phyloP scores from a whole-genome alignment of 1,140 invertebrate species.

The Plodia interpunctella region DNA sequence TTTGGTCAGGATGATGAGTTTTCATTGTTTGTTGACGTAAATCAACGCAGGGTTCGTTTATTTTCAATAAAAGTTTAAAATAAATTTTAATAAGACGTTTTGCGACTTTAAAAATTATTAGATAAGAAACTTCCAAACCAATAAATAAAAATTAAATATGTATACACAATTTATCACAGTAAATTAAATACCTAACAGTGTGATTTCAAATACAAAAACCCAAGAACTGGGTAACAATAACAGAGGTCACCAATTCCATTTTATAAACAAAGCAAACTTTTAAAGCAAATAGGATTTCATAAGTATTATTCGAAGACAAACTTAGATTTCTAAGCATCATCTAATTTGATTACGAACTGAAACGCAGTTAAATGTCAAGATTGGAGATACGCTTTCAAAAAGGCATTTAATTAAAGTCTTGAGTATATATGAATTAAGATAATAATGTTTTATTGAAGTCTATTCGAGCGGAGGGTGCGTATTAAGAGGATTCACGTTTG shows the following conservation, averaged over 20 bases:
- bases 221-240: too few species aligned
- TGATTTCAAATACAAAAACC: too few species aligned
- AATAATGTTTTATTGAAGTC: slow-evolving; percentile 17
- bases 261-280: background rate
- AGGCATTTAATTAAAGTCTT: slow-evolving; percentile 19
- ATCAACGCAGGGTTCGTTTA: too few species aligned
- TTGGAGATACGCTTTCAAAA: slow-evolving; percentile 15
- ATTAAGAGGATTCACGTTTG: slow-evolving; percentile 11
- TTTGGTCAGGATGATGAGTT: too few species aligned
- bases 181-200: too few species aligned
- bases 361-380: slow-evolving; percentile 13
- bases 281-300: background rate
- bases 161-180: too few species aligned
- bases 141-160: too few species aligned
- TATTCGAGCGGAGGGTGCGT: slow-evolving; percentile 12
- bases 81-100: too few species aligned
- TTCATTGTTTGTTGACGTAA: too few species aligned
- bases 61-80: too few species aligned
- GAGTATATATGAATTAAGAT: slow-evolving; percentile 17
- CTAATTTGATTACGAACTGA: slow-evolving; percentile 10
- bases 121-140: too few species aligned
- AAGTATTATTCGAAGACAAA: background rate
- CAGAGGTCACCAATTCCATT: background rate
- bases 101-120: too few species aligned
- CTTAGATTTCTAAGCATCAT: background rate